Percentiles rank a stretch among this genome's conserved stretches.
Conservation (phyloP, 2,113 vertebrate genomes). For the Terrapene triunguis region DNA sequence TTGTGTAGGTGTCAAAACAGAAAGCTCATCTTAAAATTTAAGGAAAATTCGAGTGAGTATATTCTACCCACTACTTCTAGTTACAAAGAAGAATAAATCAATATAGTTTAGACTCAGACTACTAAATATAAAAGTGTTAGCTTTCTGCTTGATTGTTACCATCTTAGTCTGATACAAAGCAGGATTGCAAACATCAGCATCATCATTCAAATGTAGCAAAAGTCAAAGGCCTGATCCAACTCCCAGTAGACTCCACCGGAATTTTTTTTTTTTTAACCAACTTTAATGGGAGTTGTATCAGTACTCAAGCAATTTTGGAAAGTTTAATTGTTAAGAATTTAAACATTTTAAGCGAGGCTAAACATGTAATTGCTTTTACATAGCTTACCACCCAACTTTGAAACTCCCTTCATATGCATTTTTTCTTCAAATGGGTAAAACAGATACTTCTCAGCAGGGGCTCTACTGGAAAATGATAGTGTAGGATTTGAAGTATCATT, state of each 20-base stretch:
- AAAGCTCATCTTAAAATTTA: neutral
- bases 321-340: neutral
- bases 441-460: neutral
- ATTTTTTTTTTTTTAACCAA: neutral
- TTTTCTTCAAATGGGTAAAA: neutral
- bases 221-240: neutral
- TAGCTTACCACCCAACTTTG: neutral
- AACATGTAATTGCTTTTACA: neutral
- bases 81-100: neutral
- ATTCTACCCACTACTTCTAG: neutral
- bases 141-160: no score
- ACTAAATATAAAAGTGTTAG: neutral
- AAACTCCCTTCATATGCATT: neutral
- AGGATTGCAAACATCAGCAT: accelerated
- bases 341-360: neutral
- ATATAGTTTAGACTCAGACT: neutral
- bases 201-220: neutral
- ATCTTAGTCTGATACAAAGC: neutral
- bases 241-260: neutral
- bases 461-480: no score
- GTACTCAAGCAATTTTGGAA: neutral
- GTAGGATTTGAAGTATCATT: neutral
- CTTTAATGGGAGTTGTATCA: neutral
- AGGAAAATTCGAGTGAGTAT: neutral
- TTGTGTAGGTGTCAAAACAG: neutral